phyloP scores from a whole-genome alignment of 2,797 vertebrate genomes.

The Lophius americanus region DNA sequence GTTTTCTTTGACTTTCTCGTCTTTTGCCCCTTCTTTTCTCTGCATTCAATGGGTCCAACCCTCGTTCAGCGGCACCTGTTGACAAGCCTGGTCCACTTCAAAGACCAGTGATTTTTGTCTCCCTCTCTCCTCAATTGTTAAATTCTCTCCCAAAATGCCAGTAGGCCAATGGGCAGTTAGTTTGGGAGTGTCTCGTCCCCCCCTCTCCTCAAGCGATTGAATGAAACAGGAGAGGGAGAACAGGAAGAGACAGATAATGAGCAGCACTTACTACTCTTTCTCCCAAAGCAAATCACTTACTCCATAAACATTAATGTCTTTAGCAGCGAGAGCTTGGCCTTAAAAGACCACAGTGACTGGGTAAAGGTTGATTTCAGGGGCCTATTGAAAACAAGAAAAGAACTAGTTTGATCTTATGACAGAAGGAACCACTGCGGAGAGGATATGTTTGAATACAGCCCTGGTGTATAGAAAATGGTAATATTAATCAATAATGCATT shows the following conservation, averaged over 20 bases:
- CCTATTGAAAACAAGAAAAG: slow-evolving; percentile 57
- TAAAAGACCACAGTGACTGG: slow-evolving; percentile 31
- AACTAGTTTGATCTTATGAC: slow-evolving; percentile 5
- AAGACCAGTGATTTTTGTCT: slow-evolving; percentile 57
- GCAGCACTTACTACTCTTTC: slow-evolving; percentile 48
- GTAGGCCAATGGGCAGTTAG: slow-evolving; percentile 77
- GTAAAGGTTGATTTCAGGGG: slow-evolving; percentile 33
- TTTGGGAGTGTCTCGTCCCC: slow-evolving; percentile 74
- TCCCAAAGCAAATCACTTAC: slow-evolving; percentile 42
- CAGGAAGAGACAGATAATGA: slow-evolving; percentile 63
- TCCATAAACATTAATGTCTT: slow-evolving; percentile 52
- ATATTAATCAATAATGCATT: slow-evolving; percentile 14
- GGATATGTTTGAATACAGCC: slow-evolving; percentile 22
- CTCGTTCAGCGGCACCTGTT: slow-evolving; percentile 78
- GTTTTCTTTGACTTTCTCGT: slow-evolving; percentile 45
- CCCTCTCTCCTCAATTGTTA: slow-evolving; percentile 71
- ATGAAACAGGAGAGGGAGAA: slow-evolving; percentile 47
- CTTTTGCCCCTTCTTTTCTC: slow-evolving; percentile 41
- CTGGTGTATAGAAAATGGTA: not conserved
- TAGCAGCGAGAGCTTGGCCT: slow-evolving; percentile 43
- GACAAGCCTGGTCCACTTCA: slow-evolving; percentile 58
- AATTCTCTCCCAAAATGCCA: slow-evolving; percentile 73
- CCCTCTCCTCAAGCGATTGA: slow-evolving; percentile 55
- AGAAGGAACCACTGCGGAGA: slow-evolving; percentile 15
- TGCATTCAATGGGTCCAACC: slow-evolving; percentile 35